Base-by-base conservation (phyloP, 2,113 vertebrate genomes). In the Merops nubicus region DNA sequence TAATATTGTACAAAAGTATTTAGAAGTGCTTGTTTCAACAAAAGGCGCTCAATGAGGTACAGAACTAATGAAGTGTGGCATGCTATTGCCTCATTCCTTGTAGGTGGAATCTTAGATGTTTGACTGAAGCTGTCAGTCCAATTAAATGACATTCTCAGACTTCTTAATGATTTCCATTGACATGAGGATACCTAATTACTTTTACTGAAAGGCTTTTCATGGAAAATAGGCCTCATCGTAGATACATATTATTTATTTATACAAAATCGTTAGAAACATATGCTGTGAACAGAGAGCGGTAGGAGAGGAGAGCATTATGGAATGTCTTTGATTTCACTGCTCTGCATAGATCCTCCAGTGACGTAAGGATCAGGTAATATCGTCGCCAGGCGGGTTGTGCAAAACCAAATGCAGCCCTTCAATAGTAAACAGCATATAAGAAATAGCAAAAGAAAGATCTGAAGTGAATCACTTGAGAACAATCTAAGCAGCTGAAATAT, bases 401-500 rank as follows among this genome's bases (percentile, higher is more conserved):
- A 92, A 91, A 92, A 84, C 20, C 50, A 91, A 95, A 68, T 73
- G 76, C 33, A 90, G 17, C 29, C 38, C 42, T 74, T 85, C 47
- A 94, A 94, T n/a, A 77, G 64, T 83, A 95, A 96, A 85, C 57
- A 89, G 62, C 26, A 17, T 34, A 2, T 86, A 86, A 95, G 34
- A 94, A 93, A 95, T 73, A 94, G 65, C 29, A 51, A 85, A 94
- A 86, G 75, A 96, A 91, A 80, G 85, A 96, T 83, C 75, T 86
- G 67, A 91, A 94, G 79, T 86, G 92, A 96, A 80, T 97, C 14
- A 77, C 78, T 90, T 56, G 64, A 90, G 91, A 96, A 94, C 90
- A 96, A 92, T 96, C 63, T 93, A 40, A 97, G 93, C 95, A 96
- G 93, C 92, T 96, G 95, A 96, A 96, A 69, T 96, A 63, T 95